Evolutionary conservation across 92 coral and sea anemone species (phyloP).

Genomic region (Zoanthus sansibaricus): DNA sequence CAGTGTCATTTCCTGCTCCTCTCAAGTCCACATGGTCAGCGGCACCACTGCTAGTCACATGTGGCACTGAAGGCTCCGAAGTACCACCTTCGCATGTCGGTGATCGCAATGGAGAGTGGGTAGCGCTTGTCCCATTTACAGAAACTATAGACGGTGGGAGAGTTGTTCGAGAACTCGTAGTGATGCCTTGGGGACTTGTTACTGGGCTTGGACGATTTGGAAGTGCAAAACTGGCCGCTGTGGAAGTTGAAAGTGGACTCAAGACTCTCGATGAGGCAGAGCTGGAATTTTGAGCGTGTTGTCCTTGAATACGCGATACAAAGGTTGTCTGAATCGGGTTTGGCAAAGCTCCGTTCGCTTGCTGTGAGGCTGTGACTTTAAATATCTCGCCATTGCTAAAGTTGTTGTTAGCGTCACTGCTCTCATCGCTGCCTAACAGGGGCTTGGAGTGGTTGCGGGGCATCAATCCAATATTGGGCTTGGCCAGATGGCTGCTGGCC

Average conservation of each 20-base stretch:
- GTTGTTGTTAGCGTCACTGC: slow-evolving; percentile 74
- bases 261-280: slow-evolving; percentile 46
- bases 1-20: slow-evolving; percentile 71
- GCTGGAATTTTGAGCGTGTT: slow-evolving; percentile 10
- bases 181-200: slow-evolving; percentile 54
- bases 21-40: slow-evolving; percentile 83
- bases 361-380: slow-evolving; percentile 72
- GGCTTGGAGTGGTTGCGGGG: slow-evolving; percentile 37
- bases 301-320: slow-evolving; percentile 11
- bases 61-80: slow-evolving; percentile 83
- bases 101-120: slow-evolving; percentile 75
- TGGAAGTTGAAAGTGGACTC: slow-evolving; percentile 47
- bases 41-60: slow-evolving; percentile 93
- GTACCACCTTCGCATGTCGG: slow-evolving; percentile 63
- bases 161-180: slow-evolving; percentile 53
- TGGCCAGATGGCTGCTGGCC: slow-evolving; percentile 47
- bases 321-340: slow-evolving; percentile 21
- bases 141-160: slow-evolving; percentile 41
- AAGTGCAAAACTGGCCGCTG: slow-evolving; percentile 53
- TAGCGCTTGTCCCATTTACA: slow-evolving; percentile 21
- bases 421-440: slow-evolving; percentile 48
- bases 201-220: slow-evolving; percentile 60
- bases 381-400: slow-evolving; percentile 51
- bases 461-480: slow-evolving; percentile 27
- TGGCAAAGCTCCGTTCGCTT: slow-evolving; percentile 51